phyloP scores from a whole-genome alignment of 2,113 vertebrate species.

The Enhydra lutris region DNA sequence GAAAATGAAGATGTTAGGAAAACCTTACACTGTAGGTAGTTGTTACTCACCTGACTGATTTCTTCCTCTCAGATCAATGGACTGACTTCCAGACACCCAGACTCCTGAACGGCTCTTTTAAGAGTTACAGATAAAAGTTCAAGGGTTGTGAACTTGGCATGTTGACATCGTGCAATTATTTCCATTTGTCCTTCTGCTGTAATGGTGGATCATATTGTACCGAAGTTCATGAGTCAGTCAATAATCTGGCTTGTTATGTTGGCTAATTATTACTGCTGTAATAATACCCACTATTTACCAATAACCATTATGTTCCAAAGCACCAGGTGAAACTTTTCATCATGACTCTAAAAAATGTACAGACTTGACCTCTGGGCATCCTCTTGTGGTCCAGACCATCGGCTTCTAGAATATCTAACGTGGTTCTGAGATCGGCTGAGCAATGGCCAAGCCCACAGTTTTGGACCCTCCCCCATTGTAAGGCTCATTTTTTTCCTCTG shows the following conservation, averaged over 20 bases:
- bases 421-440: background rate
- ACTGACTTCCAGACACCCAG: constrained; percentile 48
- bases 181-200: background rate
- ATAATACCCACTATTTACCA: background rate
- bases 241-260: background rate
- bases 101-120: background rate
- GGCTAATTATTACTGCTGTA: background rate
- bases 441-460: fast-evolving
- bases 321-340: background rate
- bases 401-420: background rate
- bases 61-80: constrained; percentile 74
- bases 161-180: background rate
- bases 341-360: background rate
- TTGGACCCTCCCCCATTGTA: too few species aligned
- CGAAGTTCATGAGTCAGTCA: background rate
- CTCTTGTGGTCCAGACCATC: background rate
- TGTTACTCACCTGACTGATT: constrained; percentile 80
- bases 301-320: background rate
- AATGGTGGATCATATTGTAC: background rate
- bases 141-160: background rate
- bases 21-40: constrained; percentile 71
- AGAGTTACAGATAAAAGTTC: background rate
- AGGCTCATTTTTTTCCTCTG: background rate
- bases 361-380: too few species aligned
- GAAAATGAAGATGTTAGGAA: constrained; percentile 81